Evolutionary conservation across 2,797 vertebrate genomes (phyloP), one percentile per base, ranked within the genome.

Genomic region (Hippoglossus hippoglossus): DNA sequence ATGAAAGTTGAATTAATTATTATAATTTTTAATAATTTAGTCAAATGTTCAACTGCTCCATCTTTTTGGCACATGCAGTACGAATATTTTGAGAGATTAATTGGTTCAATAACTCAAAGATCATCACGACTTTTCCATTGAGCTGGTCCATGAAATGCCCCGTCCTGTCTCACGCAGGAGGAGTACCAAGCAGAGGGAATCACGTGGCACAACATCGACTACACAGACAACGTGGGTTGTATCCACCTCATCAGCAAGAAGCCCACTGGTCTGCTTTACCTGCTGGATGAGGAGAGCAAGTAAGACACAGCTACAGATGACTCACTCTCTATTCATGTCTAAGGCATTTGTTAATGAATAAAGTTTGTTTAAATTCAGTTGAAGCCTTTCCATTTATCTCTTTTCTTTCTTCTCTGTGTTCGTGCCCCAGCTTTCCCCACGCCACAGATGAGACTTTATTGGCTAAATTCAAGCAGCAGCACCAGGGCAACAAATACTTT

Each of bases 221-320:
- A 99, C 91, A 98, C 95, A 9, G 97, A 99, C 93, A 99, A 99
- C 26, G 97, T 96, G 5, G 95, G 96, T 80, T 99, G 98, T 77
- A 98, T 99, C 89, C 97, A 96, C 83, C 96, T 99, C 77, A 98
- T 98, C 93, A 99, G 97, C 93, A 99, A 96, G 93, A 99, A 99
- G 75, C 98, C 98, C 41, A 99, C 98, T 0, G 98, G 97, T 19
- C 91, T 99, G 63, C 95, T 99, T 76, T 97, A 99, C 86, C 95
- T 99, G 87, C 94, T 99, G 87, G 98, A 99, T 84, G 98, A 99
- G 88, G 98, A 99, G 92, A 98, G 98, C 98, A 99, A 99, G 98
- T 99, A 93, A 94, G 97, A 93, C 34, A 18, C 25, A 49, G 5
- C 19, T n/a, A 10, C 34, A 46, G 6, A 46, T 10, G 4, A 53